Conservation (phyloP, 2,888 invertebrate species). For the Hydriomena furcata region DNA sequence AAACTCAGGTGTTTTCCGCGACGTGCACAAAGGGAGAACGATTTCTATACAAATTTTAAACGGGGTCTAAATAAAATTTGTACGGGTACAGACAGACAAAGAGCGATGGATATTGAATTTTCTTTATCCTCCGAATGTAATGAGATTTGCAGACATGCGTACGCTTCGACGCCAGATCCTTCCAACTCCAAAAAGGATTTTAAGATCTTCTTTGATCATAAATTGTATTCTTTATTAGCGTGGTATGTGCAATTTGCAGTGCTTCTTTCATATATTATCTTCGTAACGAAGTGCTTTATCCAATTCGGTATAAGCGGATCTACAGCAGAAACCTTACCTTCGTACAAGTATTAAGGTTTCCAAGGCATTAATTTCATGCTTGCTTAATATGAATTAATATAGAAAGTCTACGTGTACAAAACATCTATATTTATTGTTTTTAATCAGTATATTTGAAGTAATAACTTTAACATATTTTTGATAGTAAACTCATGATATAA, state of each 20-base stretch:
- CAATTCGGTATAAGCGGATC: neutral
- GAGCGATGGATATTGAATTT: slow-evolving; percentile 70
- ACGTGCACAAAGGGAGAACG: slow-evolving; percentile 28
- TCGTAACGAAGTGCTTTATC: neutral
- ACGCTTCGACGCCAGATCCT: slow-evolving; percentile 56
- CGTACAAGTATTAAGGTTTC: too few species aligned
- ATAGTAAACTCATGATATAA: too few species aligned
- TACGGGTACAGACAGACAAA: slow-evolving; percentile 54
- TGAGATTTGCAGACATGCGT: slow-evolving; percentile 71
- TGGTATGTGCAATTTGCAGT: slow-evolving; percentile 10
- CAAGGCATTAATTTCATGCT: too few species aligned
- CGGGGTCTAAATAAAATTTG: slow-evolving; percentile 55
- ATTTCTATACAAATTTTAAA: slow-evolving; percentile 43
- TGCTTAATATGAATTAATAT: too few species aligned
- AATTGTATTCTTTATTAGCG: slow-evolving; percentile 23
- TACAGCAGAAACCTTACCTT: too few species aligned
- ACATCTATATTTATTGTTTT: too few species aligned
- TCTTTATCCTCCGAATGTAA: slow-evolving; percentile 69
- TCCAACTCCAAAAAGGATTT: slow-evolving; percentile 44
- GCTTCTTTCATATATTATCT: neutral
- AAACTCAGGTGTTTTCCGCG: slow-evolving; percentile 23
- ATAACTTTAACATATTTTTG: too few species aligned
- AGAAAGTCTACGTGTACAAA: too few species aligned
- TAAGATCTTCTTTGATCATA: slow-evolving; percentile 61
- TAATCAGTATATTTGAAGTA: too few species aligned